A percentile compares a stretch with the other conserved stretches of the same genome.
Conservation (phyloP, 2,113 vertebrate species). For the Thunnus maccoyii region DNA sequence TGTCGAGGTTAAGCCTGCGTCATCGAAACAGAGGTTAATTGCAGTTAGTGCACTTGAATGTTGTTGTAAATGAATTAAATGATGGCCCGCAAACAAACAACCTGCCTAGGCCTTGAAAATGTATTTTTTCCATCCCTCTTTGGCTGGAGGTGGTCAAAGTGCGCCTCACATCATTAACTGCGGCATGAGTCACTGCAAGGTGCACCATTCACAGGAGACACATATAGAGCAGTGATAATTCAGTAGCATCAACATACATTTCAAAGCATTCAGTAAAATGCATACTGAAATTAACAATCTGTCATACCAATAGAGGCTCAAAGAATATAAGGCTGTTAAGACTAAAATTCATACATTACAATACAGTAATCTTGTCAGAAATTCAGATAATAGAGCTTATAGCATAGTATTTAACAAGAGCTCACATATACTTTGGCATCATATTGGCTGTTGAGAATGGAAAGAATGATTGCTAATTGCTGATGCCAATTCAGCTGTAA, state of each 20-base stretch:
- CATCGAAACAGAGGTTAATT: constrained; percentile 51
- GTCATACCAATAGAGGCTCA: neutral
- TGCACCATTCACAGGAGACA: neutral
- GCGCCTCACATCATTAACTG: constrained; percentile 28
- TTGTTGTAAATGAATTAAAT: constrained; percentile 41
- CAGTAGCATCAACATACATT: neutral
- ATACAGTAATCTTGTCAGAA: neutral
- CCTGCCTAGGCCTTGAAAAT: constrained; percentile 15
- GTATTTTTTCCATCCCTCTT: neutral
- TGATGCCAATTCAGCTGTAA: neutral
- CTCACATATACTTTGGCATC: neutral
- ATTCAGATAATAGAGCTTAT: too few relatives aligned
- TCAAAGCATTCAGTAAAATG: neutral
- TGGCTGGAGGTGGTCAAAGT: constrained; percentile 19
- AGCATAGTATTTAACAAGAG: neutral
- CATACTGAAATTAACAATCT: neutral
- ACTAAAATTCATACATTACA: neutral
- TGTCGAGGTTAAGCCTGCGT: constrained; percentile 11
- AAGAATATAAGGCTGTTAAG: neutral
- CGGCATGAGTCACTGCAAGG: constrained; percentile 23
- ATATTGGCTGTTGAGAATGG: neutral
- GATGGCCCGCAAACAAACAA: constrained; percentile 6
- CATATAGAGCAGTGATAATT: constrained; percentile 1
- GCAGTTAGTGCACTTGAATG: constrained; percentile 37
- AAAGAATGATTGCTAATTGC: neutral